Percentiles rank a stretch among this genome's conserved stretches.
Evolutionary conservation across 2,113 vertebrate genomes (phyloP).

Genomic region (Paramormyrops kingsleyae): DNA sequence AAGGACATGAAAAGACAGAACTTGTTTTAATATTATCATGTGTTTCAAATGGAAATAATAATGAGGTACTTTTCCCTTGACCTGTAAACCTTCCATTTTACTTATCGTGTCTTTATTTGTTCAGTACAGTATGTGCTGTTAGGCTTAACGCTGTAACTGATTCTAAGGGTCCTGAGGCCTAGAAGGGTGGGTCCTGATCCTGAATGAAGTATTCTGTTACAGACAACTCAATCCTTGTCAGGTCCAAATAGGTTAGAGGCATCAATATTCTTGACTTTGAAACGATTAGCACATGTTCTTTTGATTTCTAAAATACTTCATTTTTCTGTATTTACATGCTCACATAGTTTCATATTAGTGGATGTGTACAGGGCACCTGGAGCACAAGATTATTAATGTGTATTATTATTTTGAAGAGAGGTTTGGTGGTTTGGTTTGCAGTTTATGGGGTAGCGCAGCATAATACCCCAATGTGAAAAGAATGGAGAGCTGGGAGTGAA

Average conservation of each 20-base stretch:
- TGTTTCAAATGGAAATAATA: not conserved
- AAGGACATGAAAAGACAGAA: constrained; percentile 1
- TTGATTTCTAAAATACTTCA: not conserved
- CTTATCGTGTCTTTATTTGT: not conserved
- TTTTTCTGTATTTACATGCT: not conserved
- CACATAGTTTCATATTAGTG: not conserved
- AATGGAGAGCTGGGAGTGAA: not conserved
- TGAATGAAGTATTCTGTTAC: not conserved
- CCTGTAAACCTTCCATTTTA: not conserved
- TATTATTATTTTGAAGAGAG: not conserved
- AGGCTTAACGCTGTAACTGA: not conserved
- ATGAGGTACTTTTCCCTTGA: not conserved
- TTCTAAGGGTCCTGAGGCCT: not conserved
- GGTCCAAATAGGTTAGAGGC: not conserved
- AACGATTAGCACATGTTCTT: not conserved
- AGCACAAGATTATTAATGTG: not conserved
- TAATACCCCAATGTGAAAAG: not conserved
- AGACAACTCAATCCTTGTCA: not conserved
- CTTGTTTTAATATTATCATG: not conserved
- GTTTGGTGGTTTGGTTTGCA: not conserved
- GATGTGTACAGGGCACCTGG: not conserved
- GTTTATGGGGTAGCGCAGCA: not conserved
- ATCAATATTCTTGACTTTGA: not conserved
- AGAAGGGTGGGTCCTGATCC: not conserved
- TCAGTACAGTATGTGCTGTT: not conserved